Conservation (phyloP, 2,797 vertebrate species). For the Corythornis leucogaster region DNA sequence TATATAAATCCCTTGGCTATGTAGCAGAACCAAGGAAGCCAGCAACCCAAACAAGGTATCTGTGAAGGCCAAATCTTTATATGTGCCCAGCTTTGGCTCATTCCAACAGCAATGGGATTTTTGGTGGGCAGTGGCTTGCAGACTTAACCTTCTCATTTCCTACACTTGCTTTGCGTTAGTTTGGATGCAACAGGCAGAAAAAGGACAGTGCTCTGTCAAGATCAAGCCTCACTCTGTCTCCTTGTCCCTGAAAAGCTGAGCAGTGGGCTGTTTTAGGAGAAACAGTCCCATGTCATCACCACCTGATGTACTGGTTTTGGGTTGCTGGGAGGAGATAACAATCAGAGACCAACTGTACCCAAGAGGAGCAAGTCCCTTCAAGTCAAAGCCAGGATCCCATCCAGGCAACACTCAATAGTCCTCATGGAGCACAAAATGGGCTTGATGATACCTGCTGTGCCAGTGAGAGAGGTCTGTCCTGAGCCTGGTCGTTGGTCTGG, state of each 20-base stretch:
- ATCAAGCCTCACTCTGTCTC: background rate
- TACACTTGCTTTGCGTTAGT: background rate
- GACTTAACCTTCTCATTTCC: background rate
- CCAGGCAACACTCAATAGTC: background rate
- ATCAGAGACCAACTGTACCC: background rate
- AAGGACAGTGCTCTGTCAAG: background rate
- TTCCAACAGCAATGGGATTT: background rate
- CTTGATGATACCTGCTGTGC: background rate
- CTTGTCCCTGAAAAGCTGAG: background rate
- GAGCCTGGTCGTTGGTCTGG: accelerated
- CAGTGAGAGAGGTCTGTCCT: background rate
- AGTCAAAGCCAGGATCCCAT: background rate
- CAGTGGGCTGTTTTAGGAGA: background rate
- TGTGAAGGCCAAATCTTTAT: background rate
- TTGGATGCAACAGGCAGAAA: background rate
- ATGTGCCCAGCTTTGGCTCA: background rate
- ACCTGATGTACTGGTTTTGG: background rate
- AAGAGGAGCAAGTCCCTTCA: background rate
- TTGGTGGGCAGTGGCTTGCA: background rate
- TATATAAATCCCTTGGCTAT: background rate
- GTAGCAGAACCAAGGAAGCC: background rate
- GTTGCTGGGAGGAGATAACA: background rate
- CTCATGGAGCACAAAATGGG: background rate
- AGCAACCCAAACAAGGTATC: background rate
- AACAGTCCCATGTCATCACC: background rate